A percentile compares a stretch with the other conserved stretches of the same genome.
phyloP scores from a whole-genome alignment of 2,888 invertebrate genomes.

The Cerastis leucographa region DNA sequence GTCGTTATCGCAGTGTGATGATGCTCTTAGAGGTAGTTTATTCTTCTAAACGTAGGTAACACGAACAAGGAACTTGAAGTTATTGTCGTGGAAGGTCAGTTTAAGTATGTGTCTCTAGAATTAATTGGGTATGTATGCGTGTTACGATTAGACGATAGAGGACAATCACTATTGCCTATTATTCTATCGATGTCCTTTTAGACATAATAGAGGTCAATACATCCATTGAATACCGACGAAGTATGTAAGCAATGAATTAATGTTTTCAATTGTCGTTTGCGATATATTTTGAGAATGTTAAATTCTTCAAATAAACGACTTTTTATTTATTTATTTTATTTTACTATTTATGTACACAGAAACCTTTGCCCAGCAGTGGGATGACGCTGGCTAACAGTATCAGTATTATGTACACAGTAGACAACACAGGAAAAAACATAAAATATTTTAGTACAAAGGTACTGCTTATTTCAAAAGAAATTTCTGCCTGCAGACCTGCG shows the following conservation, averaged over 20 bases:
- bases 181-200: conserved; percentile 40
- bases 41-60: background rate
- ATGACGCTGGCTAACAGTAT: no score
- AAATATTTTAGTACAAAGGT: no score
- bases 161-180: conserved; percentile 22
- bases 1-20: background rate
- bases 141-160: conserved; percentile 11
- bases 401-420: no score
- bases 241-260: background rate
- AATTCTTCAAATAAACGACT: background rate
- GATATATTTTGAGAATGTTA: background rate
- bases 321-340: no score
- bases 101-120: background rate
- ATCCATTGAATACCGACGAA: conserved; percentile 35
- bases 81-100: background rate
- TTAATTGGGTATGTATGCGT: background rate
- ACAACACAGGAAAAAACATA: no score
- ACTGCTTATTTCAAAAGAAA: no score
- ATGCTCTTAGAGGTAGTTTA: background rate
- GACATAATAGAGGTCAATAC: conserved; percentile 47
- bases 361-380: no score
- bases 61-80: conserved; percentile 5
- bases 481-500: no score
- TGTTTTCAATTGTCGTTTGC: conserved; percentile 9
- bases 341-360: no score